phyloP scores from a whole-genome alignment of 2,113 vertebrate species.

The Paraplagusia blochii region DNA sequence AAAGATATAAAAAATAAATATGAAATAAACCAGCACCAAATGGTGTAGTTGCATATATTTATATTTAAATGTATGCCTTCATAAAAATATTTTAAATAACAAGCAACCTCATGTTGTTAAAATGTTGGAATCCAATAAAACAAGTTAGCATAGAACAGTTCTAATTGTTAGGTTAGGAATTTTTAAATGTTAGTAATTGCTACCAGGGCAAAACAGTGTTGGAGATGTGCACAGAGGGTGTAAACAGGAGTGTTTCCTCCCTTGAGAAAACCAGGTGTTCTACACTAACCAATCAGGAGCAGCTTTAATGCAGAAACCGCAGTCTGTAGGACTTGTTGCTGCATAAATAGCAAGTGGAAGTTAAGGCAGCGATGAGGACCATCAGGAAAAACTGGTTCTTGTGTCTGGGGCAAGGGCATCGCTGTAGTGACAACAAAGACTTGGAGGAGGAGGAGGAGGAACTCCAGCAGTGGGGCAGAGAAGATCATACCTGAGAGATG shows the following conservation, averaged over 20 bases:
- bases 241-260: background rate
- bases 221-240: background rate
- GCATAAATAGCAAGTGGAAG: background rate
- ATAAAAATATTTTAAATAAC: too few species aligned
- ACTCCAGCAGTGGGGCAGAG: background rate
- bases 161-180: too few species aligned
- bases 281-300: background rate
- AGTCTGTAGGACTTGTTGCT: background rate
- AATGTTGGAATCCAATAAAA: too few species aligned
- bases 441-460: background rate
- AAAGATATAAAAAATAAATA: too few species aligned
- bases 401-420: slow-evolving; percentile 7
- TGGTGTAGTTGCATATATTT: too few species aligned
- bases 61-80: too few species aligned
- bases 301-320: background rate
- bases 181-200: background rate
- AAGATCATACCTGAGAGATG: slow-evolving; percentile 29
- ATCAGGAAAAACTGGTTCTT: slow-evolving; percentile 30
- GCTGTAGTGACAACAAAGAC: slow-evolving; percentile 21
- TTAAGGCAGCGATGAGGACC: background rate
- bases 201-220: background rate
- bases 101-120: too few species aligned
- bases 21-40: too few species aligned
- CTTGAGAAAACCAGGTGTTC: background rate
- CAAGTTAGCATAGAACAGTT: too few species aligned